Evolutionary conservation across 1,140 invertebrate species (phyloP).

Genomic region (Bicyclus anynana): DNA sequence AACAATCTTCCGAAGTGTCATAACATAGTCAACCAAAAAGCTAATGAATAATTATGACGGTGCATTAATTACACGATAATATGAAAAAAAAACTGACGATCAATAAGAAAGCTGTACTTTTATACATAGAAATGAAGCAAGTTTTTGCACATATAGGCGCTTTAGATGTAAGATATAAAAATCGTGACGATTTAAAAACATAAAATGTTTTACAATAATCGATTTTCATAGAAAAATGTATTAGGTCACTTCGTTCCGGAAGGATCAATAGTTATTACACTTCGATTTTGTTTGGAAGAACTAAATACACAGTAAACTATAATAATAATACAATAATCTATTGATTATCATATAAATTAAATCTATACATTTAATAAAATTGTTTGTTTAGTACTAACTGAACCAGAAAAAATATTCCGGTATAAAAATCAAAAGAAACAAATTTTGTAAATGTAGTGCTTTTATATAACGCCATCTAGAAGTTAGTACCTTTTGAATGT

Average conservation of each 20-base stretch:
- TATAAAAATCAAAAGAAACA: no score
- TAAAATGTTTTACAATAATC: no score
- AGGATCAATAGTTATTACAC: not conserved
- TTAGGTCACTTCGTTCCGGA: not conserved
- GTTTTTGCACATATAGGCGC: no score
- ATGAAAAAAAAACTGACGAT: not conserved
- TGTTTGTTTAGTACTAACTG: no score
- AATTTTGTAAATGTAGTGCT: no score
- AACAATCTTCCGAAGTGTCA: not conserved
- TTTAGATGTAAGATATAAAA: no score
- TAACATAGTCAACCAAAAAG: not conserved
- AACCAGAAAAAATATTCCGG: no score
- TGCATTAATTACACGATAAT: not conserved
- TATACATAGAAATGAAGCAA: no score
- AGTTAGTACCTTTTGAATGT: no score
- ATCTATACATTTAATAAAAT: no score
- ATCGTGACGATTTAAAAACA: no score
- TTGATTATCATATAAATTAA: constrained; percentile 5
- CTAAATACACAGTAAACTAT: not conserved
- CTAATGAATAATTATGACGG: not conserved
- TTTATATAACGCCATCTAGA: no score
- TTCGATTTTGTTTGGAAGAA: not conserved
- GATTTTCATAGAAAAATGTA: not conserved
- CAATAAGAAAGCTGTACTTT: not conserved
- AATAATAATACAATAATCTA: not conserved